Base-by-base conservation (phyloP, 2,888 invertebrate species). In the Eulithis prunata region DNA sequence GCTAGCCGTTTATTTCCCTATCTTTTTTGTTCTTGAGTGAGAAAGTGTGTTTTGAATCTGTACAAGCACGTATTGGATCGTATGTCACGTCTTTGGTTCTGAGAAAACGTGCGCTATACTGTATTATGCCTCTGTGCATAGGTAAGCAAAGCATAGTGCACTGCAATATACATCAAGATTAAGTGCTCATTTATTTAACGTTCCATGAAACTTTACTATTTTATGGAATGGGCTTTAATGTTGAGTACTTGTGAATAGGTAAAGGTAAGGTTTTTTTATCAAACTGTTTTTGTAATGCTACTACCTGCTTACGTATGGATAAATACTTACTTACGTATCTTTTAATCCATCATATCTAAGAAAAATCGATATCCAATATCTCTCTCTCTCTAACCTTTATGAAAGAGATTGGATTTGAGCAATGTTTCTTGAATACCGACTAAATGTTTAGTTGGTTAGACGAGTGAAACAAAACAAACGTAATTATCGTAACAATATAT, bases 401-500 rank as follows among this genome's bases (percentile, higher is more conserved):
- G n/a, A n/a, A n/a, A n/a, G n/a, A n/a, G n/a, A n/a, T n/a, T n/a
- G n/a, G n/a, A n/a, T n/a, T n/a, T n/a, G n/a, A n/a, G n/a, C n/a
- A n/a, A n/a, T n/a, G 21, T 21, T 21, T 21, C 2, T 21, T 21
- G 21, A 21, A 21, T 21, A 21, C 21, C 1, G 21, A 21, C 2
- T 2, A 21, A 21, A 41, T 41, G 41, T 10, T 3, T 11, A 11
- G 11, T 10, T 14, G 41, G 5, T 14, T 11, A 14, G 10, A 12
- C 38, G n/a, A 64, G 49, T 59, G 12, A 66, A 57, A 59, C 49
- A 54, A 55, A 57, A 43, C 45, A 62, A 67, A 57, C 57, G 53
- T 71, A 73, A 73, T 73, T 87, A 88, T 81, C 76, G 84, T 91
- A 91, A 90, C 90, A 91, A 91, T 89, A 86, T 89, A 90, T 85